These are phyloP conservation scores for Spilarctia lutea DNA, from an alignment of 2,888 invertebrate genomes.

Conservation along the genomic window DNA sequence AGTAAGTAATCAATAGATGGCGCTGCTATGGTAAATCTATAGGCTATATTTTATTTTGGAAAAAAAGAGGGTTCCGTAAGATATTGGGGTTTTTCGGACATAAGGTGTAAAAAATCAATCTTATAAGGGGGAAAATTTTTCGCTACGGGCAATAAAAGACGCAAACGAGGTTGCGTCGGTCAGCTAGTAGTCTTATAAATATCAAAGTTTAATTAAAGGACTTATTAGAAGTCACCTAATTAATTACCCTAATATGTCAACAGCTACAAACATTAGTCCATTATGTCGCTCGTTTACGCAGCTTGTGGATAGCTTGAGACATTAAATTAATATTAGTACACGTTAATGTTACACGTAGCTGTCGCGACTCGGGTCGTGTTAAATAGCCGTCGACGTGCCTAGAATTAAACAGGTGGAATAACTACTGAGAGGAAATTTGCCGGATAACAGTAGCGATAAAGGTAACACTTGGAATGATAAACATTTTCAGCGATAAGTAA, in stretches of 20 bases:
- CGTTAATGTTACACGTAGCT: constrained; percentile 14
- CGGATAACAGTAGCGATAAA: constrained; percentile 12
- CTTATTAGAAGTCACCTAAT: background rate
- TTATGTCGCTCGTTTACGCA: constrained; percentile 9
- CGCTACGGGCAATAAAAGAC: too few species aligned
- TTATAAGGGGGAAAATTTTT: too few species aligned
- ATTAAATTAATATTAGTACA: constrained; percentile 29
- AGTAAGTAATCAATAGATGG: too few species aligned
- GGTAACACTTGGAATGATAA: background rate
- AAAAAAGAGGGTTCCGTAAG: too few species aligned
- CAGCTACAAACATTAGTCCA: constrained; percentile 8
- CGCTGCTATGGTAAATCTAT: too few species aligned
- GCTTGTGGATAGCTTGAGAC: constrained; percentile 18
- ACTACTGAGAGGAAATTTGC: constrained; percentile 15
- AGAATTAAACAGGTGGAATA: constrained; percentile 20
- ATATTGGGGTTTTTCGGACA: too few species aligned
- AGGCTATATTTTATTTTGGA: too few species aligned
- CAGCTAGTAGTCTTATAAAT: background rate
- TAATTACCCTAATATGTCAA: constrained; percentile 8
- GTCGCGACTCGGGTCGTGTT: constrained; percentile 17
- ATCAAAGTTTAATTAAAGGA: constrained; percentile 15
- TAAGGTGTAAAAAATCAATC: too few species aligned
- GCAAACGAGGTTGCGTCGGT: too few species aligned
- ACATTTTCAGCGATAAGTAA: background rate
- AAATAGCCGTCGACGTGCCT: constrained; percentile 25